Base-by-base conservation (phyloP, 2,113 vertebrate species). In the Mellivora capensis region DNA sequence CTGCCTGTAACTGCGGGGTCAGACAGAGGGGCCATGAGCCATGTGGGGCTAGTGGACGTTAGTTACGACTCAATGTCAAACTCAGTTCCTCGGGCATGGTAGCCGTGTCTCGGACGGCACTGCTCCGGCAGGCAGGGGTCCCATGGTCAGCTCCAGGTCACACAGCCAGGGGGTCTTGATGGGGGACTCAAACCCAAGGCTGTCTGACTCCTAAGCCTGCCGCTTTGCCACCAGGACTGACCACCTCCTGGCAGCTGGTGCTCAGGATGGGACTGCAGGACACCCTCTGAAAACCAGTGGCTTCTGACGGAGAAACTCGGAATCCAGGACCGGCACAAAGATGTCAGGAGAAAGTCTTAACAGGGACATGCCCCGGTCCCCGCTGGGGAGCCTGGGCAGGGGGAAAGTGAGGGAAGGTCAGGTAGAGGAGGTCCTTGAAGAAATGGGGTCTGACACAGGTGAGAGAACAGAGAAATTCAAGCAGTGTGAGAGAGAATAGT, bases 31-130 rank as follows among this genome's bases (percentile, higher is more conserved):
- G 72, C 42, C 34, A 21, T 2, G 3, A 4, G 81, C 54, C 91
- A 37, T 1, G 0, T 2, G 9, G 0, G 49, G 25, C 54, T 39
- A 34, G 23, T 4, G 5, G 57, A n/a, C 17, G 8, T n/a, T 54
- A 23, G 77, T 39, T 57, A 12, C 71, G 47, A 87, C 31, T 79
- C 17, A 27, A 37, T 23, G 29, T 20, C 18, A 79, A 87, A 64
- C 27, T 71, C 67, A 13, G 61, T 15, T 72, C 74, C 80, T 81
- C 2, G 0, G 31, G 37, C 87, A 79, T 20, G 47, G n/a, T 7
- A 37, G 31, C 13, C 88, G 89, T 74, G 10, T 21, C 81, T 39
- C 64, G 13, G 14, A 4, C 2, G 37, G 49, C 27, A 21, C 42
- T 29, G 31, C 17, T 54, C 15, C 7, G 39, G 85, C 3, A 54